Base-by-base conservation (phyloP, 2,113 vertebrate species). In the Perccottus glenii region DNA sequence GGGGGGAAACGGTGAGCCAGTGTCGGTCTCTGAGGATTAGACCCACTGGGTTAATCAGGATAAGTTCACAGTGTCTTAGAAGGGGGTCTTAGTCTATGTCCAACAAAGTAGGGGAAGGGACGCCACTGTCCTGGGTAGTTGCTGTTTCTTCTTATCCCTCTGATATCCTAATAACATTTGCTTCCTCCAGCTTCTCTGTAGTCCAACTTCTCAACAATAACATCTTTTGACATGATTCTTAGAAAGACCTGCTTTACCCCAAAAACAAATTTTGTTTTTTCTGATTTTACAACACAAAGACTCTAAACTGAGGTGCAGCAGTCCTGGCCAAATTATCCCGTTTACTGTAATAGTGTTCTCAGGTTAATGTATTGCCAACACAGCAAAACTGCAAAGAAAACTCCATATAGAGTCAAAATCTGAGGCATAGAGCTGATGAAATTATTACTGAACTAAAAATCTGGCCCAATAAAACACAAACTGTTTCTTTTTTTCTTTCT, bases 41-140 rank as follows among this genome's bases (percentile, higher is more conserved):
- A 62, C 90, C 80, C 72, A 84, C 89, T 83, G 89, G 83, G 92
- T 92, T 92, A 93, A 92, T 92, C 91, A 78, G 92, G 90, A 92
- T 93, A 89, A 90, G 85, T 91, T 90, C 86, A 86, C 86, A 87
- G 86, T 83, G 82, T 81, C 89, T 87, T 86, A 72, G 81, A 80
- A 89, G 88, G 88, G 87, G 87, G 88, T 86, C 81, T 87, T 84
- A 88, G 86, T 90, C 65, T 83, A 82, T 83, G 81, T 88, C 85
- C 87, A 84, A 57, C 85, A 68, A 64, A 81, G 85, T 69, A 85
- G 83, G 78, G 82, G 79, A 82, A 75, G 78, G 80, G 80, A 84
- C 79, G 84, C 87, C 84, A 78, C 85, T 85, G 78, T 89, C 85
- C 84, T 53, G 77, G 72, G 79, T 77, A 64, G 83, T 64, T 61